phyloP scores from a whole-genome alignment of 2,888 invertebrate genomes.

The Dorcus parallelipipedus region DNA sequence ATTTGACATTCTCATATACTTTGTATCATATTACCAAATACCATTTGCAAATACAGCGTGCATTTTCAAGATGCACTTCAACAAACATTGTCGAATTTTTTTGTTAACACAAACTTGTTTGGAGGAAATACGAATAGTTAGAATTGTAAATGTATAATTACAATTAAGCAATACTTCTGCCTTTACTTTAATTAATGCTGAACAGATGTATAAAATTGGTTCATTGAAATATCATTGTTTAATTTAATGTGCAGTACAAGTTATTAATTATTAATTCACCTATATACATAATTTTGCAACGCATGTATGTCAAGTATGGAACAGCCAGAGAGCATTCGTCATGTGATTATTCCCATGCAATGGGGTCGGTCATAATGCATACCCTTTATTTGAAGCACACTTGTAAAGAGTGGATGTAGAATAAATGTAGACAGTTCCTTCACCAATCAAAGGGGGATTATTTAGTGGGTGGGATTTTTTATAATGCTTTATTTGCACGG shows the following conservation, averaged over 20 bases:
- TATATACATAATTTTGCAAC: conserved; percentile 1
- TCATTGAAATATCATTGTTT: not conserved
- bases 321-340: conserved; percentile 24
- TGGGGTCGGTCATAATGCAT: conserved; percentile 26
- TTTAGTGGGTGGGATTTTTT: conserved; percentile 14
- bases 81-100: no score
- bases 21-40: conserved; percentile 14
- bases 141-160: no score
- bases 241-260: not conserved
- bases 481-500: conserved; percentile 2
- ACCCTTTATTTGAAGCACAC: not conserved
- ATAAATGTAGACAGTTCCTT: conserved; percentile 3
- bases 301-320: conserved; percentile 1
- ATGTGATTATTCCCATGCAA: conserved; percentile 34
- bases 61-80: no score
- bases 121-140: no score
- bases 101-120: no score
- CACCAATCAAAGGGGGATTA: conserved; percentile 12
- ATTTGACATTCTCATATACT: conserved; percentile 9
- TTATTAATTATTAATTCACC: not conserved
- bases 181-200: no score
- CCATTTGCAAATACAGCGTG: no score
- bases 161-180: no score
- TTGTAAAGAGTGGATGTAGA: not conserved
- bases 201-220: no score